Conservation (phyloP, 1,140 invertebrate species). For the Drosophila equinoxialis region DNA sequence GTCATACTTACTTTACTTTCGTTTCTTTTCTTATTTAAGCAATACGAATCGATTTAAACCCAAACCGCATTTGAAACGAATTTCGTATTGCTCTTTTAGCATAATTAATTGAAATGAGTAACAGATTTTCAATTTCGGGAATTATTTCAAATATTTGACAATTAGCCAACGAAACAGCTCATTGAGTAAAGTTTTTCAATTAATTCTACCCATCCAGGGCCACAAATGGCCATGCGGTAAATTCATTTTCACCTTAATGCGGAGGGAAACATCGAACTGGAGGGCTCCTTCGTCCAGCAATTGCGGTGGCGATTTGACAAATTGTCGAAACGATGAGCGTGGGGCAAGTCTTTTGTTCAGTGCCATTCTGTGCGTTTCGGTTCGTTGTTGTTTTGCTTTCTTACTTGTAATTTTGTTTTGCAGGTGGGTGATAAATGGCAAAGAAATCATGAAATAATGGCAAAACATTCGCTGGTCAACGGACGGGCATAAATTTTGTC, state of each 20-base stretch:
- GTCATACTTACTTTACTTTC: too few species aligned
- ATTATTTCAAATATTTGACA: slow-evolving; percentile 77
- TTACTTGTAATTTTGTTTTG: slow-evolving; percentile 70
- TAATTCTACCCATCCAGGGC: slow-evolving; percentile 47
- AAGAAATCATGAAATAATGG: slow-evolving; percentile 75
- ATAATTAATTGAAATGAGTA: slow-evolving; percentile 37
- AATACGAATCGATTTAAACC: not conserved
- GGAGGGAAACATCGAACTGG: slow-evolving; percentile 18
- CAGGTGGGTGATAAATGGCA: slow-evolving; percentile 74
- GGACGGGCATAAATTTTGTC: slow-evolving; percentile 51
- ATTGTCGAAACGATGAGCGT: slow-evolving; percentile 62
- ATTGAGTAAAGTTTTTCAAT: slow-evolving; percentile 75
- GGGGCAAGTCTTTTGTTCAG: slow-evolving; percentile 63
- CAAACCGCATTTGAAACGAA: not conserved
- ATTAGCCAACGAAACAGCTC: slow-evolving; percentile 52
- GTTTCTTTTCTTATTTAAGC: too few species aligned
- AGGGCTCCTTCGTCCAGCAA: slow-evolving; percentile 63
- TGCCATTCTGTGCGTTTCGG: slow-evolving; percentile 23
- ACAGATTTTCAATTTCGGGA: slow-evolving; percentile 55
- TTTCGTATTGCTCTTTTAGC: not conserved
- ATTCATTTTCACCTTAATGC: slow-evolving; percentile 46
- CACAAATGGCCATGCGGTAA: slow-evolving; percentile 48
- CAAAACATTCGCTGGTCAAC: slow-evolving; percentile 67
- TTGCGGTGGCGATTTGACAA: slow-evolving; percentile 80
- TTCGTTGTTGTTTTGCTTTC: slow-evolving; percentile 22